phyloP scores from a whole-genome alignment of 92 coral and sea anemone species.

The Plumapathes pennacea region DNA sequence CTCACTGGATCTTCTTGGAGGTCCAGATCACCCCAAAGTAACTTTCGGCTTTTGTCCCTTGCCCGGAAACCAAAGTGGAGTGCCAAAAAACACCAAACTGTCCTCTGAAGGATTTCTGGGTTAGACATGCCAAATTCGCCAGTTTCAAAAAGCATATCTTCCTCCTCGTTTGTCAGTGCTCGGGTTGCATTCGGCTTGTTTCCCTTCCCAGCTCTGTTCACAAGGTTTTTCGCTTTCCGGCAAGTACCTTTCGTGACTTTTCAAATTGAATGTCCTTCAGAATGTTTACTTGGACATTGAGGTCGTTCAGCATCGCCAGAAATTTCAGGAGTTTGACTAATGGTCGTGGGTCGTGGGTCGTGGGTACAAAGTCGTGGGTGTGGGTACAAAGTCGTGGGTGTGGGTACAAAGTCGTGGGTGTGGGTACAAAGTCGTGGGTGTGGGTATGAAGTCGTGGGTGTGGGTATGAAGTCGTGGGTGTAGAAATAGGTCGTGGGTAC shows the following conservation, averaged over 20 bases:
- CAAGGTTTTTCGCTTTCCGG: conserved; percentile 38
- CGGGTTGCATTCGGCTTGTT: conserved; percentile 38
- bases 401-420: too few species aligned
- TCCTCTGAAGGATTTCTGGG: conserved; percentile 28
- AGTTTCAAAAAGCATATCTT: conserved; percentile 23
- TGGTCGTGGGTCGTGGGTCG: too few species aligned
- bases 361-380: too few species aligned
- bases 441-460: too few species aligned
- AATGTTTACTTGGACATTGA: conserved; percentile 19
- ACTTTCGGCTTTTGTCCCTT: conserved; percentile 44
- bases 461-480: too few species aligned
- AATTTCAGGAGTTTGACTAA: too few species aligned
- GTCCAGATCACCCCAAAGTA: conserved; percentile 35
- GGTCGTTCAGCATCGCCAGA: conserved; percentile 7
- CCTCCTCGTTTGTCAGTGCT: conserved; percentile 28
- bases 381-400: too few species aligned
- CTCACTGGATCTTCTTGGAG: conserved; percentile 30
- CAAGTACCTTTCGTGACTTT: conserved; percentile 32
- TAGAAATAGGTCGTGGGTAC: too few species aligned
- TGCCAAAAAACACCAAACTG: conserved; percentile 26
- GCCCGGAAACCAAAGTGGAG: conserved; percentile 46
- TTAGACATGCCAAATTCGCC: conserved; percentile 12
- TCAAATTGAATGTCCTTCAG: conserved; percentile 35
- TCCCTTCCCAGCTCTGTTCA: conserved; percentile 6
- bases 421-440: too few species aligned